These are phyloP conservation scores for Diglossa cyanea DNA, from an alignment of 2,797 vertebrate genomes.

Conservation along the genomic window DNA sequence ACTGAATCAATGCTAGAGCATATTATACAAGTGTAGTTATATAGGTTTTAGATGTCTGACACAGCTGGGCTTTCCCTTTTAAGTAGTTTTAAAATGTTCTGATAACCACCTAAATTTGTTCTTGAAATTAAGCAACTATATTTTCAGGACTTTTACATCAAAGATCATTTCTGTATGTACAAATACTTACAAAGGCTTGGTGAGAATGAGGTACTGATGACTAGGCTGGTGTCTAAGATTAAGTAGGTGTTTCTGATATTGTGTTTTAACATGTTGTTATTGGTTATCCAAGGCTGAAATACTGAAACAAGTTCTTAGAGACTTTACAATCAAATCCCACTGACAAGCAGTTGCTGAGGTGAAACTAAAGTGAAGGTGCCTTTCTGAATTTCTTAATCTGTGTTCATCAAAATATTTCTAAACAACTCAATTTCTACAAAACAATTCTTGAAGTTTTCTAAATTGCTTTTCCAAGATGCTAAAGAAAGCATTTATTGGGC, in stretches of 20 bases:
- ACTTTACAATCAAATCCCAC: neutral
- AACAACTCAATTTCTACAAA: neutral
- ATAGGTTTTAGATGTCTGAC: neutral
- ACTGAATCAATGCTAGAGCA: neutral
- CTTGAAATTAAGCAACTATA: accelerated
- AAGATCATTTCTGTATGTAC: accelerated
- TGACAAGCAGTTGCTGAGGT: neutral
- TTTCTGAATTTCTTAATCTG: neutral
- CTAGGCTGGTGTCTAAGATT: neutral
- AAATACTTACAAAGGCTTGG: neutral
- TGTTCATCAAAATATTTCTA: neutral
- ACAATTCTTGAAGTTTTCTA: neutral
- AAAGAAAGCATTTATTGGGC: neutral
- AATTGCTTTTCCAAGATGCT: neutral
- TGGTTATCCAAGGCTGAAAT: neutral
- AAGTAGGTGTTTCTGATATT: neutral
- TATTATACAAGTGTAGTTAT: neutral
- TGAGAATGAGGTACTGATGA: neutral
- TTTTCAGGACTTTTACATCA: neutral
- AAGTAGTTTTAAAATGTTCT: neutral
- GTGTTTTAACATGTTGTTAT: neutral
- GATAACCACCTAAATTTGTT: neutral
- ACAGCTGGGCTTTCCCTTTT: neutral
- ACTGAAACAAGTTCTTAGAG: neutral
- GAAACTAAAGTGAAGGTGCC: neutral